Conservation (phyloP, 1,140 invertebrate genomes). For the Leptopilina clavipes region DNA sequence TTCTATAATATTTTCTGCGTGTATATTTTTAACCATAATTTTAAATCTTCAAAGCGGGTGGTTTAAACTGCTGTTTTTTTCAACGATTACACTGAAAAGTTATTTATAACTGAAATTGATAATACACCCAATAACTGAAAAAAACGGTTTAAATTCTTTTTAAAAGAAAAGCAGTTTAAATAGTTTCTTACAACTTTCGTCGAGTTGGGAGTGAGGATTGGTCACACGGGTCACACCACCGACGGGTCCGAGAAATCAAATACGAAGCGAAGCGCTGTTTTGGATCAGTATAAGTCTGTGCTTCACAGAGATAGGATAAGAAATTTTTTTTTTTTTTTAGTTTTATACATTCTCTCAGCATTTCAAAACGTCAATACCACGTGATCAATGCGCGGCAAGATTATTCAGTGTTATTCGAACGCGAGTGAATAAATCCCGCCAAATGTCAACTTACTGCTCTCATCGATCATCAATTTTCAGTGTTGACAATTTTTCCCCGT, state of each 20-base stretch:
- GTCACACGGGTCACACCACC: no score
- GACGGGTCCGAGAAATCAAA: neutral
- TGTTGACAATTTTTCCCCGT: neutral
- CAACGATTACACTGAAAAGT: neutral
- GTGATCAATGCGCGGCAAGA: neutral
- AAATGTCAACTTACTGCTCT: neutral
- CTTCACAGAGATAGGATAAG: neutral
- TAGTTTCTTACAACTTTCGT: conserved; percentile 4
- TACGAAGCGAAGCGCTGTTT: neutral
- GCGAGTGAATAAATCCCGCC: neutral
- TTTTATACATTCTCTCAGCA: neutral
- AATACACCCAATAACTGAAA: no score
- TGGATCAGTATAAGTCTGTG: neutral
- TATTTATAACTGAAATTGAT: neutral
- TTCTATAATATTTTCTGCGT: no score
- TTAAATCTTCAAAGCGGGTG: no score
- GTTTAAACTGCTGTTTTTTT: neutral
- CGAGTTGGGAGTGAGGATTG: neutral
- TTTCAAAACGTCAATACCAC: neutral
- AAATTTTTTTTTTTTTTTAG: neutral
- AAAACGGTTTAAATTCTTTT: neutral
- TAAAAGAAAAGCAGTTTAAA: conserved; percentile 5
- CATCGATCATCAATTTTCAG: neutral
- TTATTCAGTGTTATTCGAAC: conserved; percentile 2
- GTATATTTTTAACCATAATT: no score